Evolutionary conservation across 2,888 invertebrate species (phyloP).

Genomic region (Anthoptus insignis): DNA sequence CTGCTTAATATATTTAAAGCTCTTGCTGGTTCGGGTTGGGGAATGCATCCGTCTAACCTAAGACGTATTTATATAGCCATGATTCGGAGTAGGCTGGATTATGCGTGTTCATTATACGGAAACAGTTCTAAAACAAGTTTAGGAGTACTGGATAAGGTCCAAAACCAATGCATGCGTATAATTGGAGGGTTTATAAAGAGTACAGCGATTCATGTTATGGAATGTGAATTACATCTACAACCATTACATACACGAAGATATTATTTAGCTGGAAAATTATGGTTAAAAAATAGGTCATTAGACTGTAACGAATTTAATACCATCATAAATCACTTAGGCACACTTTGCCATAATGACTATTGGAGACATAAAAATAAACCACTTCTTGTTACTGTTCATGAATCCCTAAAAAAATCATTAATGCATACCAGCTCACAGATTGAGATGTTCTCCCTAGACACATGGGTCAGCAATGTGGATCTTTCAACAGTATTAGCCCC

Average conservation of each 20-base stretch:
- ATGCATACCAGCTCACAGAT: slow-evolving; percentile 6
- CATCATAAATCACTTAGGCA: background rate
- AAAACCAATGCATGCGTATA: slow-evolving; percentile 31
- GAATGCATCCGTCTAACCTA: slow-evolving; percentile 24
- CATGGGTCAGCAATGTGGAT: slow-evolving; percentile 19
- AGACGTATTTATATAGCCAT: slow-evolving; percentile 31
- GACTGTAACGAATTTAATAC: background rate
- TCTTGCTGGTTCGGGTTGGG: slow-evolving; percentile 28
- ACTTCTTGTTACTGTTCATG: background rate
- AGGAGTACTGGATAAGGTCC: slow-evolving; percentile 25
- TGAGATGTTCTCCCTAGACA: background rate
- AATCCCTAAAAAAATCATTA: background rate
- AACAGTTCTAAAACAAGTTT: slow-evolving; percentile 17
- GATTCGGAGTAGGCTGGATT: slow-evolving; percentile 35
- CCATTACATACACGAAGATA: slow-evolving; percentile 23
- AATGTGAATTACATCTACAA: slow-evolving; percentile 26
- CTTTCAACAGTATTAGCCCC: background rate
- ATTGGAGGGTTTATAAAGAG: slow-evolving; percentile 36
- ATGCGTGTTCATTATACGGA: slow-evolving; percentile 27
- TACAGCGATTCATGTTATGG: slow-evolving; percentile 32
- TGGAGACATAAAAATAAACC: background rate
- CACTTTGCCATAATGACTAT: background rate
- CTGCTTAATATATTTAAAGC: slow-evolving; percentile 6
- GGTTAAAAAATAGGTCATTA: slow-evolving; percentile 9
- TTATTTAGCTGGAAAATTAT: slow-evolving; percentile 31